phyloP scores from a whole-genome alignment of 2,888 invertebrate genomes.

The Formica aserva region DNA sequence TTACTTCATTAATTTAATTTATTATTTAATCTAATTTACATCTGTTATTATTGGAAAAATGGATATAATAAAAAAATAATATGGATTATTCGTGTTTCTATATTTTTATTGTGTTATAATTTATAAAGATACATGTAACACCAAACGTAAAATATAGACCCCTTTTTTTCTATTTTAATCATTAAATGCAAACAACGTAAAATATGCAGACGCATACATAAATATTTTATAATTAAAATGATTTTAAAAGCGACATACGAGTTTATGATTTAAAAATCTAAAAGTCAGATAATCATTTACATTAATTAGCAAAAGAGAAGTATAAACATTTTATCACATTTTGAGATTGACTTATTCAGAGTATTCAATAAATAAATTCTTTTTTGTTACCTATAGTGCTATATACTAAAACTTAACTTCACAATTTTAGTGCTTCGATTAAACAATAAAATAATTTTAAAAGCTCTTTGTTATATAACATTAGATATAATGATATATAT shows the following conservation, averaged over 20 bases:
- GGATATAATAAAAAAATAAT: neutral
- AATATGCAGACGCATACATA: neutral
- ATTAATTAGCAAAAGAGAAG: neutral
- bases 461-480: neutral
- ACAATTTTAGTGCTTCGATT: neutral
- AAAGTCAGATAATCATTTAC: neutral
- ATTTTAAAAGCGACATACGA: neutral
- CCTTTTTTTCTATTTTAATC: neutral
- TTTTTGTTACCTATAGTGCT: neutral
- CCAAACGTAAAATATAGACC: conserved; percentile 4
- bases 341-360: neutral
- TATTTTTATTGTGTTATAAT: conserved; percentile 24
- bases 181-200: neutral
- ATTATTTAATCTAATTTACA: no score
- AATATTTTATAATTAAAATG: conserved; percentile 5
- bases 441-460: neutral
- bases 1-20: no score
- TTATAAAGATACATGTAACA: conserved; percentile 24
- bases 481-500: neutral
- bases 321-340: conserved; percentile 7
- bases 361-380: neutral
- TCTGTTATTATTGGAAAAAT: no score
- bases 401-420: neutral
- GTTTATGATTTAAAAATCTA: neutral
- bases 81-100: neutral